Conservation (phyloP, 1,140 invertebrate genomes). For the Himalopsyche phryganea region DNA sequence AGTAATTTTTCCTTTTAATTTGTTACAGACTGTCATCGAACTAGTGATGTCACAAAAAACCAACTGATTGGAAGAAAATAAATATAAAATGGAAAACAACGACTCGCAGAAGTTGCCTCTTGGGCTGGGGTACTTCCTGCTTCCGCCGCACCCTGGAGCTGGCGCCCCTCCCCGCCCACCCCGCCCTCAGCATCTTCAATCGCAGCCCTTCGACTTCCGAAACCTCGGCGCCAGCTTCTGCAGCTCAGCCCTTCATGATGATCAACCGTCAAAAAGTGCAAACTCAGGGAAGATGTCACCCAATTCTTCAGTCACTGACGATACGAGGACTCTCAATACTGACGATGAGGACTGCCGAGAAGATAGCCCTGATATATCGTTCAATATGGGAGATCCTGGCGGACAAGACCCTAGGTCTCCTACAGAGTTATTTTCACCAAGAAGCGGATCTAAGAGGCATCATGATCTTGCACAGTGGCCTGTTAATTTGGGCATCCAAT, state of each 20-base stretch:
- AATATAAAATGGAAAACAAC: constrained; percentile 27
- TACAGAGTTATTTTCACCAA: constrained; percentile 11
- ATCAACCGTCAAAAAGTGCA: constrained; percentile 13
- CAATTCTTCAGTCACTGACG: constrained; percentile 34
- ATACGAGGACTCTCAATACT: constrained; percentile 26
- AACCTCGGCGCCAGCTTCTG: constrained; percentile 53
- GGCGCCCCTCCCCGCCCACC: constrained; percentile 12
- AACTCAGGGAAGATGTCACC: constrained; percentile 30
- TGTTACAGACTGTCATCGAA: neutral
- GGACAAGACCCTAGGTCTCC: constrained; percentile 43
- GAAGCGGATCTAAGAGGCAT: constrained; percentile 32
- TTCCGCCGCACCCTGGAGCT: constrained; percentile 41
- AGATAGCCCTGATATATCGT: constrained; percentile 32
- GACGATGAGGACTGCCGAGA: constrained; percentile 30
- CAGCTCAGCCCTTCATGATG: constrained; percentile 33
- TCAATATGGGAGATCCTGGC: constrained; percentile 36
- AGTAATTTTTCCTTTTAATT: neutral
- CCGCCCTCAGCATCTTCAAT: constrained; percentile 28
- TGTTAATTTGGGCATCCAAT: constrained; percentile 80
- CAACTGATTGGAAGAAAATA: too few species aligned
- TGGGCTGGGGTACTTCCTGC: constrained; percentile 51
- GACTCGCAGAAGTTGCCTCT: constrained; percentile 39
- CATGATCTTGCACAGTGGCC: constrained; percentile 55
- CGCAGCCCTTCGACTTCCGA: constrained; percentile 52
- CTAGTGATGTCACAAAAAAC: neutral